phyloP scores from a whole-genome alignment of 2,888 invertebrate genomes.

The Himalopsyche japonica region DNA sequence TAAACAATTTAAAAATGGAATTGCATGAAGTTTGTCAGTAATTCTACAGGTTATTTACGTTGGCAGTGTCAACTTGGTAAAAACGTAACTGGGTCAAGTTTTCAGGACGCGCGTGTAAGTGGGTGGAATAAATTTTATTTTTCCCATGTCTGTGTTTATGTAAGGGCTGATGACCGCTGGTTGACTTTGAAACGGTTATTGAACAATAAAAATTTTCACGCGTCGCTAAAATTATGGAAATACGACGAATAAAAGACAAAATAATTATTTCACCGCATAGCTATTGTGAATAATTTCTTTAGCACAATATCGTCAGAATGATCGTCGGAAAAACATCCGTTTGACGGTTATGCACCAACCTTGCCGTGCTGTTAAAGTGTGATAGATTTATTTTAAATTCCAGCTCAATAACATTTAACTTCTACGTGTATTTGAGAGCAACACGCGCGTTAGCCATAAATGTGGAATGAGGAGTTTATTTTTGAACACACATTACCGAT shows the following conservation, averaged over 20 bases:
- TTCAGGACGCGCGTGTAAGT: constrained; percentile 4
- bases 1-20: not conserved
- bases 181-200: not conserved
- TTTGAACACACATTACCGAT: too few relatives aligned
- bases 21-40: not conserved
- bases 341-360: not conserved
- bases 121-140: not conserved
- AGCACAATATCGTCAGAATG: not conserved
- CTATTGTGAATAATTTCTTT: too few relatives aligned
- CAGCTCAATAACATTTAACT: too few relatives aligned
- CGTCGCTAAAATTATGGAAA: constrained; percentile 18
- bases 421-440: too few relatives aligned
- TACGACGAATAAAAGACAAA: constrained; percentile 21
- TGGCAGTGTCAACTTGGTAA: not conserved
- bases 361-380: not conserved
- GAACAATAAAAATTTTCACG: not conserved
- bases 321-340: not conserved
- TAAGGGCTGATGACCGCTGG: not conserved
- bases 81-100: constrained; percentile 17
- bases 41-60: constrained; percentile 20
- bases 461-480: too few relatives aligned
- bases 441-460: too few relatives aligned
- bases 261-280: too few relatives aligned
- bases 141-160: not conserved
- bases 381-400: not conserved